Conservation (phyloP, 2,113 vertebrate genomes). For the Peromyscus californicus region DNA sequence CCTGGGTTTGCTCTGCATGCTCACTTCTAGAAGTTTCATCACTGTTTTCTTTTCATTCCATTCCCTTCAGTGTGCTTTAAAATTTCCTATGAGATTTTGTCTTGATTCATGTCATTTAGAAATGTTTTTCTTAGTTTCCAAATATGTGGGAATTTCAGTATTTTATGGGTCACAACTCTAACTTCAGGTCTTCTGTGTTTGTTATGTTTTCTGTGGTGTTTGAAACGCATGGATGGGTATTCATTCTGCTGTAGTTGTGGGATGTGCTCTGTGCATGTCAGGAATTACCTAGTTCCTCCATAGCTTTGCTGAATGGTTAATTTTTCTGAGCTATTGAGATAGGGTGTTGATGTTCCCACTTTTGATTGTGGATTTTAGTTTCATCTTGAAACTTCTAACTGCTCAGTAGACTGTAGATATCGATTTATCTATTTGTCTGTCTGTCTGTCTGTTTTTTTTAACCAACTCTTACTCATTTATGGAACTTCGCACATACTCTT, state of each 20-base stretch:
- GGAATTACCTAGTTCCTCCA: not conserved
- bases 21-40: not conserved
- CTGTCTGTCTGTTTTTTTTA: not conserved
- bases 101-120: slow-evolving; percentile 16
- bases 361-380: not conserved
- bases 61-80: not conserved
- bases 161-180: slow-evolving; percentile 26
- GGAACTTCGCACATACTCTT: not conserved
- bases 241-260: not conserved
- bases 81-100: slow-evolving; percentile 28
- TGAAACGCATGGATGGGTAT: not conserved
- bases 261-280: not conserved
- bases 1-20: not conserved
- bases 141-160: not conserved
- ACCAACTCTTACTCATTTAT: not conserved
- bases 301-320: not conserved
- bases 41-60: not conserved
- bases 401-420: not conserved
- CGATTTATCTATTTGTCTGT: not conserved
- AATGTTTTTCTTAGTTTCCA: slow-evolving; percentile 29
- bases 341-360: not conserved
- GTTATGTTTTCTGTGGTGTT: not conserved
- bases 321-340: not conserved
- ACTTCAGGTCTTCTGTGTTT: not conserved
- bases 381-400: not conserved